Percentiles rank a stretch among this genome's conserved stretches.
Evolutionary conservation across 2,888 invertebrate species (phyloP).

Genomic region (Ephialtes manifestator): DNA sequence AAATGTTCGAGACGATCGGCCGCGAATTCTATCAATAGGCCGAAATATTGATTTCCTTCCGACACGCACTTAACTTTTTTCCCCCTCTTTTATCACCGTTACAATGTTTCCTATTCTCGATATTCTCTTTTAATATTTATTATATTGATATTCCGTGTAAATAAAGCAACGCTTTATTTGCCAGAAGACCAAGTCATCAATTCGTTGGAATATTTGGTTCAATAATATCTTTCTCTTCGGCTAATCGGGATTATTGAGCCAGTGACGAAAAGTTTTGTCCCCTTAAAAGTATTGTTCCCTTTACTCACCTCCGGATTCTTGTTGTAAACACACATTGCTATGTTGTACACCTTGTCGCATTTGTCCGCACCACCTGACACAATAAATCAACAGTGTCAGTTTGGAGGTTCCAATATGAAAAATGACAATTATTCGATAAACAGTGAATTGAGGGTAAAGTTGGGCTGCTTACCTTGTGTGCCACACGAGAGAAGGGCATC

Average conservation of each 20-base stretch:
- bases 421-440: neutral
- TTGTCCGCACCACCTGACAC: slow-evolving; percentile 76
- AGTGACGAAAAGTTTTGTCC: too few relatives aligned
- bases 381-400: neutral
- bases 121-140: too few relatives aligned
- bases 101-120: too few relatives aligned
- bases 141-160: too few relatives aligned
- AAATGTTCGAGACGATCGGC: neutral
- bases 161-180: too few relatives aligned
- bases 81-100: neutral
- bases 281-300: neutral
- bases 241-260: too few relatives aligned
- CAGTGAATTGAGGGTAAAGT: neutral
- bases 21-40: neutral
- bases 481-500: slow-evolving; percentile 74
- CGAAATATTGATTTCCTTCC: neutral
- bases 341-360: slow-evolving; percentile 80
- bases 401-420: neutral
- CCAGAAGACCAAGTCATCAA: neutral
- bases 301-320: slow-evolving; percentile 79
- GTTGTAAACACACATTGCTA: slow-evolving; percentile 77
- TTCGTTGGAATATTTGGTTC: neutral
- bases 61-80: neutral
- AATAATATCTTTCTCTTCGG: too few relatives aligned
- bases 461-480: slow-evolving; percentile 71